A percentile compares a stretch with the other conserved stretches of the same genome.
phyloP scores from a whole-genome alignment of 2,888 invertebrate species.

The Proisotoma minuta region DNA sequence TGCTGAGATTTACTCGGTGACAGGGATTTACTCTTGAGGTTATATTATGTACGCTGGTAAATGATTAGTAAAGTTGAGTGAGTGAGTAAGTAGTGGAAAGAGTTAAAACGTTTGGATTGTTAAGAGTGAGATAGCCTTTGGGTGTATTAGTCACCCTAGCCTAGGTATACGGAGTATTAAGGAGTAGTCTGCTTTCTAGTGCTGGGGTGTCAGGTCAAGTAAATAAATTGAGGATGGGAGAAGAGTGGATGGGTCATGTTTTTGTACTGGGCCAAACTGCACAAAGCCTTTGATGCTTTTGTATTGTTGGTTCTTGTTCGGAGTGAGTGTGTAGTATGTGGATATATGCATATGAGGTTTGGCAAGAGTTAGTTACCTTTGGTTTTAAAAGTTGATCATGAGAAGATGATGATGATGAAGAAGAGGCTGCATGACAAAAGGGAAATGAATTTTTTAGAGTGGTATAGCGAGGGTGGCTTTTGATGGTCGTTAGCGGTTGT shows the following conservation, averaged over 20 bases:
- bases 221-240: not conserved
- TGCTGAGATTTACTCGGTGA: no score
- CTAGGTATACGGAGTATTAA: not conserved
- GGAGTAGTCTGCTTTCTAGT: not conserved
- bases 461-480: slow-evolving; percentile 44
- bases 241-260: slow-evolving; percentile 1
- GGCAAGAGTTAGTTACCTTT: no score
- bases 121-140: not conserved
- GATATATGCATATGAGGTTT: no score
- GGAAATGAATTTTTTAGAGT: slow-evolving; percentile 46
- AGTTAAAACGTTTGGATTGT: not conserved
- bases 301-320: no score
- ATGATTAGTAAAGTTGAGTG: no score
- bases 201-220: slow-evolving; percentile 2
- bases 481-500: slow-evolving; percentile 47
- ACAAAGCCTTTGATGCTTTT: no score
- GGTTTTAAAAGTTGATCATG: not conserved
- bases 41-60: no score
- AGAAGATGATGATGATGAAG: not conserved
- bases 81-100: not conserved
- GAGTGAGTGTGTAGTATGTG: no score
- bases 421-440: slow-evolving; percentile 43
- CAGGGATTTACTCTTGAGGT: no score
- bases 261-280: no score
- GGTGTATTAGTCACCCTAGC: not conserved